These are phyloP conservation scores for Anableps anableps DNA, from an alignment of 2,797 vertebrate genomes.

Conservation along the genomic window DNA sequence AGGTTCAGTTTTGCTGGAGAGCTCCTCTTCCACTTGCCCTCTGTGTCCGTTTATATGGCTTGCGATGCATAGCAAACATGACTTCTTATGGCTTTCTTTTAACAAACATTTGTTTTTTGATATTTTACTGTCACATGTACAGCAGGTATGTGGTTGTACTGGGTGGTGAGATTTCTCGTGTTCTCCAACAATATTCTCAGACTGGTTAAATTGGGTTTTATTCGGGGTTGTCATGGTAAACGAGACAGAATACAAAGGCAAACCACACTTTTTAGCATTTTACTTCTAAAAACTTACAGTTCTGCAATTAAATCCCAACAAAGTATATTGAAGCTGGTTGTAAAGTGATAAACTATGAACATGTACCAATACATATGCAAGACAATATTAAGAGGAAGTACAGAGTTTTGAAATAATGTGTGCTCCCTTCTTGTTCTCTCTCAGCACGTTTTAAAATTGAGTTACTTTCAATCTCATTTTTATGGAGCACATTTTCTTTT, in stretches of 20 bases:
- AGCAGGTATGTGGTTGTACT: not conserved
- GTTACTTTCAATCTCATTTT: not conserved
- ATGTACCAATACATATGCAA: not conserved
- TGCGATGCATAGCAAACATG: not conserved
- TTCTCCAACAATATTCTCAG: not conserved
- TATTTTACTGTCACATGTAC: not conserved
- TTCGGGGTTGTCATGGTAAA: not conserved
- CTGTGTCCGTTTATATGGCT: not conserved
- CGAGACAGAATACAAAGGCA: not conserved
- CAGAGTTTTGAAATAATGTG: not conserved
- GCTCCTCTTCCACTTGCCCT: not conserved
- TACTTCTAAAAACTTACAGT: not conserved
- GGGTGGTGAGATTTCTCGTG: not conserved
- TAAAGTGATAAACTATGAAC: not conserved
- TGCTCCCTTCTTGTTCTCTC: not conserved
- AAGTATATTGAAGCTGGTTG: not conserved
- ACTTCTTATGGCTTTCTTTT: not conserved
- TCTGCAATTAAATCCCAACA: not conserved
- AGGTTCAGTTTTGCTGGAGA: not conserved
- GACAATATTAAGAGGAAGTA: not conserved
- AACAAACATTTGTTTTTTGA: not conserved
- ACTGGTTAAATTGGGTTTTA: not conserved
- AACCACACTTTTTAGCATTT: not conserved
- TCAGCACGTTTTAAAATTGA: not conserved
- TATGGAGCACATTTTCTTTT: not conserved